Percentiles rank a stretch among this genome's conserved stretches.
Evolutionary conservation across 2,113 vertebrate species (phyloP).

Genomic region (Trematomus loennbergii): DNA sequence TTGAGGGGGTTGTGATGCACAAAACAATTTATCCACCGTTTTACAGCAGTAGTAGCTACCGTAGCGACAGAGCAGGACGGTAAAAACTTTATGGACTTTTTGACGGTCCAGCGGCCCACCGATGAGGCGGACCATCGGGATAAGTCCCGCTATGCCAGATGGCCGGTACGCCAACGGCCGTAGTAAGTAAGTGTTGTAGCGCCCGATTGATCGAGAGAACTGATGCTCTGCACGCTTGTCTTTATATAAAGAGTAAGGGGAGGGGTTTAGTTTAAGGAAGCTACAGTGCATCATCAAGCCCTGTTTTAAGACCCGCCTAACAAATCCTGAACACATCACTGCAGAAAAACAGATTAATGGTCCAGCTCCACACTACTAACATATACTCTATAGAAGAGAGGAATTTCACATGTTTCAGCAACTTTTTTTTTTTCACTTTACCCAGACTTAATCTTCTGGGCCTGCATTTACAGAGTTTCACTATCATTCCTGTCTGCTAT

Average conservation of each 20-base stretch:
- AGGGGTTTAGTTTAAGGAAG: too few relatives aligned
- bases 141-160: background rate
- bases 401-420: too few relatives aligned
- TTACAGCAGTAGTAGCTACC: background rate
- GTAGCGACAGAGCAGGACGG: background rate
- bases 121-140: too few relatives aligned
- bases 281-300: background rate
- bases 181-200: background rate
- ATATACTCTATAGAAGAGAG: too few relatives aligned
- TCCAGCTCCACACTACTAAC: background rate
- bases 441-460: too few relatives aligned
- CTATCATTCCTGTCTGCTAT: too few relatives aligned
- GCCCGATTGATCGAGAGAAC: background rate
- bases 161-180: background rate
- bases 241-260: background rate
- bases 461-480: too few relatives aligned
- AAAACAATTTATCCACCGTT: background rate
- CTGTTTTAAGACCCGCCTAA: background rate
- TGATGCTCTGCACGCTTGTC: background rate
- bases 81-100: too few relatives aligned
- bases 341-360: background rate
- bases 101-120: too few relatives aligned
- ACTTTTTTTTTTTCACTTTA: too few relatives aligned
- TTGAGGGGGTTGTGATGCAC: background rate
- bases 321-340: background rate